A percentile compares a stretch with the other conserved stretches of the same genome.
These are phyloP conservation scores for Cataglyphis albicans DNA, from an alignment of 2,888 invertebrate species.

Conservation along the genomic window DNA sequence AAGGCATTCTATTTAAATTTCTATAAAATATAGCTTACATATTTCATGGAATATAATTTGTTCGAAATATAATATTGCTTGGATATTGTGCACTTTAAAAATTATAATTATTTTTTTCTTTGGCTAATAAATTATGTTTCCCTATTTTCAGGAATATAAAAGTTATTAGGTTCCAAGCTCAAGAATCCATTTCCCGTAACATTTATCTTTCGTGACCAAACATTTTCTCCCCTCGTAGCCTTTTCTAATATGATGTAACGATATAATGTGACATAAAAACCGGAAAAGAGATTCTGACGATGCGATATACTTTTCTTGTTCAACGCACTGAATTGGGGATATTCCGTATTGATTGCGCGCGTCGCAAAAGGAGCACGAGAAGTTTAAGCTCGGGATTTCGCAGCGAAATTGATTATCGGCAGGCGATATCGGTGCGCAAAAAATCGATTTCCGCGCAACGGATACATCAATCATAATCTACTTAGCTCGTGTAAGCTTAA, in stretches of 20 bases:
- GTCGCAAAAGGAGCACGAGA: constrained; percentile 35
- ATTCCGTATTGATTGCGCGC: constrained; percentile 45
- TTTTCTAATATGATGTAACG: constrained; percentile 22
- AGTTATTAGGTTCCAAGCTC: constrained; percentile 21
- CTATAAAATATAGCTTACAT: neutral
- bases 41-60: too few species aligned
- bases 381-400: constrained; percentile 35
- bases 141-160: neutral
- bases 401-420: constrained; percentile 61
- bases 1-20: neutral
- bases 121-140: constrained; percentile 11
- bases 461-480: constrained; percentile 68
- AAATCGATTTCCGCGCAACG: constrained; percentile 50
- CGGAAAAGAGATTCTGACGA: constrained; percentile 33
- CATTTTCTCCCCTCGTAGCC: neutral
- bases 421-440: constrained; percentile 47
- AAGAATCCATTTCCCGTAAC: constrained; percentile 13
- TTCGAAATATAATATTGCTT: neutral
- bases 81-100: neutral
- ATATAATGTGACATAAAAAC: constrained; percentile 34
- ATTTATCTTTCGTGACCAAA: constrained; percentile 30
- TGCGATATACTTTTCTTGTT: constrained; percentile 47
- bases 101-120: neutral
- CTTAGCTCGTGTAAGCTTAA: constrained; percentile 51
- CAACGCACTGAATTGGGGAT: constrained; percentile 29